Percentiles rank a stretch among this genome's conserved stretches.
phyloP scores from a whole-genome alignment of 2,797 vertebrate genomes.

The Microctenopoma steveboyesi region DNA sequence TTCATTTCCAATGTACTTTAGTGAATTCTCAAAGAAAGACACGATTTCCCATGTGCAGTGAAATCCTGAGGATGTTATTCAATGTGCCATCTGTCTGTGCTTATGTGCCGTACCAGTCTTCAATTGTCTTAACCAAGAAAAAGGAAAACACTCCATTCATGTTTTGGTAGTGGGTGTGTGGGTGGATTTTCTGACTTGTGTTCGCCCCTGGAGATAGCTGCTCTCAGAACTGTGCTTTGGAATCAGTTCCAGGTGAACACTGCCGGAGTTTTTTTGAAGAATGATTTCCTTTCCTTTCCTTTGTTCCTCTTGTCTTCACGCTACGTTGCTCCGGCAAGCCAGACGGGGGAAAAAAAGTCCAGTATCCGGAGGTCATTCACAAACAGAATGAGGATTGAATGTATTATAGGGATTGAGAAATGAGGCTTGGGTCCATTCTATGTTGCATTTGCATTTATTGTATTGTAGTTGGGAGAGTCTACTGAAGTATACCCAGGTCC shows the following conservation, averaged over 20 bases:
- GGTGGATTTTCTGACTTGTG: slow-evolving; percentile 39
- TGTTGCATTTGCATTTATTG: slow-evolving; percentile 36
- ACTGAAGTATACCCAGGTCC: not conserved
- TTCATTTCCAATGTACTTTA: slow-evolving; percentile 14
- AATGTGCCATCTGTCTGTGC: slow-evolving; percentile 60
- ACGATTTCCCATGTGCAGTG: slow-evolving; percentile 32
- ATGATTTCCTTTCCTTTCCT: slow-evolving; percentile 52
- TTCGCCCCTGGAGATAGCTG: slow-evolving; percentile 39
- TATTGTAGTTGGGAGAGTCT: not conserved
- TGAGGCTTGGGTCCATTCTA: slow-evolving; percentile 4
- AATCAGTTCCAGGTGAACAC: slow-evolving; percentile 82
- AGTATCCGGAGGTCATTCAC: slow-evolving; percentile 36
- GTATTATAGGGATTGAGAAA: not conserved
- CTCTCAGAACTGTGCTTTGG: slow-evolving; percentile 53
- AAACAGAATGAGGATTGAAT: slow-evolving; percentile 41
- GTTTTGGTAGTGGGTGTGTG: slow-evolving; percentile 20
- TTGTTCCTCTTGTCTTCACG: slow-evolving; percentile 26
- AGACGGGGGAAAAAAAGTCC: slow-evolving; percentile 1
- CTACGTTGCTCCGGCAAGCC: slow-evolving; percentile 24
- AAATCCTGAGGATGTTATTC: slow-evolving; percentile 36
- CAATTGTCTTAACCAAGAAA: slow-evolving; percentile 58
- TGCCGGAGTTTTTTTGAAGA: slow-evolving; percentile 68
- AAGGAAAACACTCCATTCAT: slow-evolving; percentile 59
- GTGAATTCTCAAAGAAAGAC: slow-evolving; percentile 14
- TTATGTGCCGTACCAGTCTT: slow-evolving; percentile 53